phyloP scores from a whole-genome alignment of 2,113 vertebrate genomes.

The Mastomys coucha region DNA sequence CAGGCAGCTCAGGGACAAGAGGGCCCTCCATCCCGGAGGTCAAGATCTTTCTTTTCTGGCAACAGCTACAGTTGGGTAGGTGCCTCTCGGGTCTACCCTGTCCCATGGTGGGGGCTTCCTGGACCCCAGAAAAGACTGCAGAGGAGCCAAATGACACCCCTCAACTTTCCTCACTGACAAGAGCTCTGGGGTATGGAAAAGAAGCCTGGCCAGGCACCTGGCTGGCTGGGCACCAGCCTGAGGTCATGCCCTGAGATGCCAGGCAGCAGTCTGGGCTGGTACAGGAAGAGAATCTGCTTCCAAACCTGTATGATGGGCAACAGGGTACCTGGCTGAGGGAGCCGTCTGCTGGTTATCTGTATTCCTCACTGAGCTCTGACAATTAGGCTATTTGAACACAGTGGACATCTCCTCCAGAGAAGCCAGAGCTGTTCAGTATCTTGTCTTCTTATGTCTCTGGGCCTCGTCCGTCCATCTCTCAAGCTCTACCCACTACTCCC shows the following conservation, averaged over 20 bases:
- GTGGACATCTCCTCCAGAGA: not conserved
- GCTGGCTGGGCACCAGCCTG: too few species aligned
- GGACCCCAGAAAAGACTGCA: not conserved
- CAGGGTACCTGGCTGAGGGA: not conserved
- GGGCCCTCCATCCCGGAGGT: not conserved
- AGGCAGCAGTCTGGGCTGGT: not conserved
- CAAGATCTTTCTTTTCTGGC: not conserved
- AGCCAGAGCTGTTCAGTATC: not conserved
- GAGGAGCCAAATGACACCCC: not conserved
- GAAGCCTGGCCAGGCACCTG: not conserved
- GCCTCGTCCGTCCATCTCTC: not conserved
- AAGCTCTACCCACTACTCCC: not conserved
- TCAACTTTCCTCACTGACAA: not conserved
- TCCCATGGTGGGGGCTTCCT: not conserved
- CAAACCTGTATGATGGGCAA: too few species aligned
- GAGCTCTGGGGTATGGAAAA: too few species aligned
- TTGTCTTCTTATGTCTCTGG: not conserved
- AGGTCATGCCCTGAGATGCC: too few species aligned
- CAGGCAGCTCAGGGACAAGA: not conserved
- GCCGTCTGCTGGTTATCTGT: not conserved
- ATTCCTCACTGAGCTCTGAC: not conserved
- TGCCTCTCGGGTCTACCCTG: not conserved
- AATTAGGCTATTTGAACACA: not conserved
- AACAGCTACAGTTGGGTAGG: too few species aligned
- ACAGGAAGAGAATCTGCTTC: not conserved